Percentiles rank a stretch among this genome's conserved stretches.
Evolutionary conservation across 2,797 vertebrate genomes (phyloP).

Genomic region (Pangasius macronema): DNA sequence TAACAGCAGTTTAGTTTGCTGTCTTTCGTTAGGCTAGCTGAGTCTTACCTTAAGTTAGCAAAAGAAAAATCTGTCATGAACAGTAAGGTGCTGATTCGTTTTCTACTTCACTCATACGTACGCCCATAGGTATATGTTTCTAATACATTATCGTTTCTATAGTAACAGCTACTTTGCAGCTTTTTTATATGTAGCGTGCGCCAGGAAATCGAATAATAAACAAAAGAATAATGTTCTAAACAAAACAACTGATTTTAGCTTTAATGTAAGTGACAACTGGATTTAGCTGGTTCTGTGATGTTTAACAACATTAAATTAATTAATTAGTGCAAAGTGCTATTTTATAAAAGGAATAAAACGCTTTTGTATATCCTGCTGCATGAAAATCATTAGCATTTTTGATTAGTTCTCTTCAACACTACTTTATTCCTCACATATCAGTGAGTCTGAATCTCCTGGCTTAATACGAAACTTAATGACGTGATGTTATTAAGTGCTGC

Average conservation of each 20-base stretch:
- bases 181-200: not conserved
- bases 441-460: not conserved
- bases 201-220: not conserved
- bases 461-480: conserved; percentile 16
- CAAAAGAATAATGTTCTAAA: not conserved
- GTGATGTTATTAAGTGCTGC: not conserved
- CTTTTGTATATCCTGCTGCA: not conserved
- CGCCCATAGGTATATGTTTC: too few species aligned
- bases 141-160: not conserved
- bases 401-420: not conserved
- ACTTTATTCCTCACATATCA: not conserved
- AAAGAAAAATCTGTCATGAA: not conserved
- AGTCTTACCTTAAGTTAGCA: too few species aligned
- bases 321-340: not conserved
- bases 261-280: not conserved
- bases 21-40: too few species aligned
- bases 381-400: not conserved
- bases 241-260: not conserved
- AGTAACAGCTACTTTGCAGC: not conserved
- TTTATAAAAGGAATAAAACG: not conserved
- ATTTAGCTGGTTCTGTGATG: not conserved
- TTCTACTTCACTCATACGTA: not conserved
- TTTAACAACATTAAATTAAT: not conserved
- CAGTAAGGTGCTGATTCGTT: not conserved
- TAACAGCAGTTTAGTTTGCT: too few species aligned